Percentiles rank a stretch among this genome's conserved stretches.
These are phyloP conservation scores for Sphaeridia pumilis DNA, from an alignment of 2,888 invertebrate species.

Conservation along the genomic window DNA sequence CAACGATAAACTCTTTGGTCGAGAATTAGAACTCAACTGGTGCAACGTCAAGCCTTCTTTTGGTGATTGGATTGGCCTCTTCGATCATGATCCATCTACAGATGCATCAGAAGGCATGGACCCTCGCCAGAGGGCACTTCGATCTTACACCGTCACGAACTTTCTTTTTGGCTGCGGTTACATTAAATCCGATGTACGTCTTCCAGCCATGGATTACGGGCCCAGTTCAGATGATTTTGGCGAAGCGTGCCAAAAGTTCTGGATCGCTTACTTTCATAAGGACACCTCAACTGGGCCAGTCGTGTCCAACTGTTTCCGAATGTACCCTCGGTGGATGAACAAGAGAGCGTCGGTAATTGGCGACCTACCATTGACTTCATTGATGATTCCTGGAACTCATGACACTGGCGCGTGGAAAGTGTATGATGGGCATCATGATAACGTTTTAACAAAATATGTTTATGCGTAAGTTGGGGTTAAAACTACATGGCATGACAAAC, in stretches of 20 bases:
- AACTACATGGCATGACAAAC: too few species aligned
- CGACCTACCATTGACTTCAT: constrained; percentile 47
- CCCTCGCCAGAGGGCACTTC: constrained; percentile 5
- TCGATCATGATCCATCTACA: constrained; percentile 35
- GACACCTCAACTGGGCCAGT: constrained; percentile 36
- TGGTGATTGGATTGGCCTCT: constrained; percentile 38
- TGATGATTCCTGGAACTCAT: constrained; percentile 57
- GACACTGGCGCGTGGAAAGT: constrained; percentile 51
- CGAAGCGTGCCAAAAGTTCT: constrained; percentile 37
- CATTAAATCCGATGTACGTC: constrained; percentile 16
- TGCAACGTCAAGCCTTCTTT: constrained; percentile 16
- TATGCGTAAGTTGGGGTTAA: constrained; percentile 17
- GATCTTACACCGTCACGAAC: too few species aligned
- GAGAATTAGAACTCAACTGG: constrained; percentile 28
- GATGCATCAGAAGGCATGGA: constrained; percentile 7
- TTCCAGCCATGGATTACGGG: constrained; percentile 17
- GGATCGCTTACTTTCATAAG: constrained; percentile 36
- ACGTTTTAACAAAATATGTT: constrained; percentile 28
- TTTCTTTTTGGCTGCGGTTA: constrained; percentile 14
- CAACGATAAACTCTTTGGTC: constrained; percentile 7
- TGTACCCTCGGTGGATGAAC: constrained; percentile 76
- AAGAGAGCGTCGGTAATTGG: constrained; percentile 46
- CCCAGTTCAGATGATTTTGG: too few species aligned
- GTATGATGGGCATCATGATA: constrained; percentile 41
- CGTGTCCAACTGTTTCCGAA: constrained; percentile 53